Percentiles rank a stretch among this genome's conserved stretches.
phyloP scores from a whole-genome alignment of 1,140 invertebrate genomes.

The Dendrolimus kikuchii region DNA sequence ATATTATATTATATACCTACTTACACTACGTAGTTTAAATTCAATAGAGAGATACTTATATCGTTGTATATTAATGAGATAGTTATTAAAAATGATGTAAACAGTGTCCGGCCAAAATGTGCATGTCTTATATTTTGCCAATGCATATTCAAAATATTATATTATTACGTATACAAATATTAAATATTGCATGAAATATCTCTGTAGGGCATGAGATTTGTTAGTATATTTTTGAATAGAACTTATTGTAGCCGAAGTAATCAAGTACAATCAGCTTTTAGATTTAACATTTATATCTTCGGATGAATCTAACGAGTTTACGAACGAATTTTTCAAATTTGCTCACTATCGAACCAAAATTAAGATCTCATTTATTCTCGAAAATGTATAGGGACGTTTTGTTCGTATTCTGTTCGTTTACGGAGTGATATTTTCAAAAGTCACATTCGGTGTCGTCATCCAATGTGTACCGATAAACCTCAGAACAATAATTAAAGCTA shows the following conservation, averaged over 20 bases:
- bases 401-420: not conserved
- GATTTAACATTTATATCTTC: slow-evolving; percentile 22
- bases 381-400: not conserved
- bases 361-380: slow-evolving; percentile 60
- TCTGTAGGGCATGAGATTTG: slow-evolving; percentile 25
- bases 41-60: slow-evolving; percentile 61
- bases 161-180: slow-evolving; percentile 7
- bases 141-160: slow-evolving; percentile 43
- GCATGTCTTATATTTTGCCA: slow-evolving; percentile 50
- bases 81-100: slow-evolving; percentile 49
- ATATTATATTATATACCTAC: slow-evolving; percentile 42
- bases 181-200: slow-evolving; percentile 32
- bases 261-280: slow-evolving; percentile 52
- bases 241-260: slow-evolving; percentile 28
- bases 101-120: slow-evolving; percentile 58
- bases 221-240: slow-evolving; percentile 21
- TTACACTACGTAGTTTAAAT: slow-evolving; percentile 60
- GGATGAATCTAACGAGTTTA: slow-evolving; percentile 43
- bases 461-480: too few relatives aligned
- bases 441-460: too few relatives aligned
- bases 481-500: too few relatives aligned
- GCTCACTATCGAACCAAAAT: slow-evolving; percentile 65
- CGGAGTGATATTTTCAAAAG: too few relatives aligned
- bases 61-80: slow-evolving; percentile 63
- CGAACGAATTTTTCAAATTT: slow-evolving; percentile 56